A percentile compares a stretch with the other conserved stretches of the same genome.
phyloP scores from a whole-genome alignment of 92 coral and sea anemone genomes.

The Zoanthus gigantus region DNA sequence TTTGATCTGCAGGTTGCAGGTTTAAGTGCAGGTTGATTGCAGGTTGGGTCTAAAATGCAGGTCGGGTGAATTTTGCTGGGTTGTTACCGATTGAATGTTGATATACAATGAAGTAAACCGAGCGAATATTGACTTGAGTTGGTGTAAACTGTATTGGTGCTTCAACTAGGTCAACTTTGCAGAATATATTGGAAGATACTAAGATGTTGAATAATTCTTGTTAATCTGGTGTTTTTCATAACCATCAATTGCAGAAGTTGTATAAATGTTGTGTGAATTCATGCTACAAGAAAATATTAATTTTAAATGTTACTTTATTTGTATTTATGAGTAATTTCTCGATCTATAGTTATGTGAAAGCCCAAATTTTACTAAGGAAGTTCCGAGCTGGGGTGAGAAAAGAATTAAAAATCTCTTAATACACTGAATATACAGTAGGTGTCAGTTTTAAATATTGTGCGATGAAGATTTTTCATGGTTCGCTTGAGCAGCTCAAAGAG shows the following conservation, averaged over 20 bases:
- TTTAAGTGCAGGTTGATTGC: not conserved
- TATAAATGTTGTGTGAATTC: not conserved
- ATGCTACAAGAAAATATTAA: not conserved
- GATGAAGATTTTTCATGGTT: too few species aligned
- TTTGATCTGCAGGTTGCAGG: not conserved
- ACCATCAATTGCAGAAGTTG: slow-evolving; percentile 13
- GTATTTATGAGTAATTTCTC: not conserved
- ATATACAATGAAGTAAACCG: slow-evolving; percentile 16
- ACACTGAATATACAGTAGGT: too few species aligned
- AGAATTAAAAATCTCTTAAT: too few species aligned
- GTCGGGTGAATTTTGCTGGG: slow-evolving; percentile 2
- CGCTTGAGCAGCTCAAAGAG: too few species aligned
- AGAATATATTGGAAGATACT: not conserved
- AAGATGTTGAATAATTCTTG: slow-evolving; percentile 20
- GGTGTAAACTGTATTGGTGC: slow-evolving; percentile 17
- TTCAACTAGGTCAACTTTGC: not conserved
- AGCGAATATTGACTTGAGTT: slow-evolving; percentile 19
- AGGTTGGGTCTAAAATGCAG: too few species aligned
- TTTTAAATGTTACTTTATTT: not conserved
- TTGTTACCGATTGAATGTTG: slow-evolving; percentile 4
- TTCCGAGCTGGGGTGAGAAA: too few species aligned
- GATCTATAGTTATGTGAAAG: not conserved
- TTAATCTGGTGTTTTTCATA: slow-evolving; percentile 11
- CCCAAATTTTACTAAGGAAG: too few species aligned
- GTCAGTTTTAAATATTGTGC: too few species aligned